Evolutionary conservation across 2,113 vertebrate genomes (phyloP).

Genomic region (Diadophis punctatus): DNA sequence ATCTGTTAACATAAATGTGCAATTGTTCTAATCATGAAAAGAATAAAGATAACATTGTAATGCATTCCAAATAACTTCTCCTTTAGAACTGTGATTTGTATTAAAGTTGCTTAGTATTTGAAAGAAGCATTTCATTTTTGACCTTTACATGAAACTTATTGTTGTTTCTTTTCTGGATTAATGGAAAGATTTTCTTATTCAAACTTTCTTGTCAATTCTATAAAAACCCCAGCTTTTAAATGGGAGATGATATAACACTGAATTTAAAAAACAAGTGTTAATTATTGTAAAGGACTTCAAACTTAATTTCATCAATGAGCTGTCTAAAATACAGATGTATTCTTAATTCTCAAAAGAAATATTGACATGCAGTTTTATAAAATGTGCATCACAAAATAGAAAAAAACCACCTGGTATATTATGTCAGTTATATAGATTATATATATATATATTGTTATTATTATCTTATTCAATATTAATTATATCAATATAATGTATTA

Average conservation of each 20-base stretch:
- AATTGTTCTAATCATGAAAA: constrained; percentile 64
- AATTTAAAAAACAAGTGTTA: background rate
- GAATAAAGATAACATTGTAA: constrained; percentile 73
- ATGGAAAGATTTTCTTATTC: constrained; percentile 56
- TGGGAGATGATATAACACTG: background rate
- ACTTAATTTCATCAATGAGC: background rate
- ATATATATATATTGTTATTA: background rate
- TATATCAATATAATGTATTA: no score
- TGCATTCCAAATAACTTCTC: constrained; percentile 59
- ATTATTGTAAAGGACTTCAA: background rate
- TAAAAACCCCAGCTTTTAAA: constrained; percentile 33
- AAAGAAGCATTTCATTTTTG: constrained; percentile 70
- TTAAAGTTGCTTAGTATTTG: constrained; percentile 68
- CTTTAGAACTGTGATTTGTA: constrained; percentile 74
- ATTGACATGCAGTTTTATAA: background rate
- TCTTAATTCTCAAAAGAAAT: background rate
- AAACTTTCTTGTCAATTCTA: constrained; percentile 43
- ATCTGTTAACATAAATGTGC: constrained; percentile 59
- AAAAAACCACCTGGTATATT: background rate
- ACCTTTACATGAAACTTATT: constrained; percentile 65
- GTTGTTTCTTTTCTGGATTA: constrained; percentile 43
- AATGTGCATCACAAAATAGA: background rate
- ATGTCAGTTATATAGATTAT: background rate
- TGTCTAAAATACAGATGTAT: background rate
- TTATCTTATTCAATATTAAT: no score